phyloP scores from a whole-genome alignment of 2,888 invertebrate genomes.

The Eledona agricola region DNA sequence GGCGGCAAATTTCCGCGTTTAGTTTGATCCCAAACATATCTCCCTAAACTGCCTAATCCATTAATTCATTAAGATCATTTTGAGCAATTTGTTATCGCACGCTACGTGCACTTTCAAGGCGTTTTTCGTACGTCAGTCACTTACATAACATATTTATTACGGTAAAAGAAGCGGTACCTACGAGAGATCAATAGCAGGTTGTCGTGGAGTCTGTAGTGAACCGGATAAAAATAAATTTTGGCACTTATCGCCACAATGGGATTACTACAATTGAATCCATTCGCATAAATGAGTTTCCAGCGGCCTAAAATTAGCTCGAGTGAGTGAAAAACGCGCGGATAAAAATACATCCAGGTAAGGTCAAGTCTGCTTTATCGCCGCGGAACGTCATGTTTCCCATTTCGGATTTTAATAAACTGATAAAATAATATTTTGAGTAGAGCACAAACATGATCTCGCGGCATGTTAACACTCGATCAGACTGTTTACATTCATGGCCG shows the following conservation, averaged over 20 bases:
- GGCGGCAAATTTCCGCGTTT: too few relatives aligned
- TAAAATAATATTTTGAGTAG: conserved; percentile 33
- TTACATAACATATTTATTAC: too few relatives aligned
- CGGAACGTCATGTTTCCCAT: conserved; percentile 20
- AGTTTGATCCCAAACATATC: too few relatives aligned
- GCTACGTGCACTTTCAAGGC: too few relatives aligned
- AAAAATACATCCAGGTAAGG: conserved; percentile 1
- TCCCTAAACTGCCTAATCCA: too few relatives aligned
- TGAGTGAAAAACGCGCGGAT: conserved; percentile 3
- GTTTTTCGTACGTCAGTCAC: too few relatives aligned
- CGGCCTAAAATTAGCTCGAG: not conserved
- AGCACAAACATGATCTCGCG: conserved; percentile 30
- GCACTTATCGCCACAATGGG: conserved; percentile 21
- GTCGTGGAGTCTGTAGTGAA: too few relatives aligned
- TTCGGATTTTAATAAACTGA: conserved; percentile 31
- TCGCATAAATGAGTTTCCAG: conserved; percentile 12
- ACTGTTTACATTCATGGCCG: conserved; percentile 25
- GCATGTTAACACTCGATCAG: conserved; percentile 30
- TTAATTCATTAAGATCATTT: too few relatives aligned
- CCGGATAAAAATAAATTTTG: conserved; percentile 26
- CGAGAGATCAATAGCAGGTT: too few relatives aligned
- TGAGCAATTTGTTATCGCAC: too few relatives aligned
- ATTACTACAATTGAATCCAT: conserved; percentile 10
- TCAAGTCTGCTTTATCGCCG: conserved; percentile 25
- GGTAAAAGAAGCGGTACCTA: too few relatives aligned